Conservation (phyloP, 2,888 invertebrate species). For the Diplazon laetatorius region DNA sequence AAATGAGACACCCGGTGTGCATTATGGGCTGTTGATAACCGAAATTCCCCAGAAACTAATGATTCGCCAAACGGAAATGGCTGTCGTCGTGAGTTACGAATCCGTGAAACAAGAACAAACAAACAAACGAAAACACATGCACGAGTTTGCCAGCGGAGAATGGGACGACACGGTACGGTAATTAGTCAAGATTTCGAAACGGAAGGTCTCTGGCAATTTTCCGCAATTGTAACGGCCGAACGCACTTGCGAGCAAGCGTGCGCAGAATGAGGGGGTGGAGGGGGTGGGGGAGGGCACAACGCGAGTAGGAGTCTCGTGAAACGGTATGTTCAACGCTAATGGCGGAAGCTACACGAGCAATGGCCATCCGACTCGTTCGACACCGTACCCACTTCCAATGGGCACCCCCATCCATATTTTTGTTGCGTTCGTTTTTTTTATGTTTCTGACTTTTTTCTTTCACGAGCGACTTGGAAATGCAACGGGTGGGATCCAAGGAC, state of each 20-base stretch:
- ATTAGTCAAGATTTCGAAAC: slow-evolving; percentile 72
- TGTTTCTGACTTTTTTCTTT: neutral
- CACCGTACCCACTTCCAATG: neutral
- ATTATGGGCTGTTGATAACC: neutral
- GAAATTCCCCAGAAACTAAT: neutral
- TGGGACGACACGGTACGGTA: slow-evolving; percentile 57
- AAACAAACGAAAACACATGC: slow-evolving; percentile 20
- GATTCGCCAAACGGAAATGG: neutral
- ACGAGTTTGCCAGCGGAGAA: slow-evolving; percentile 6
- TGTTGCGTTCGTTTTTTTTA: neutral
- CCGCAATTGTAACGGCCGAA: slow-evolving; percentile 70
- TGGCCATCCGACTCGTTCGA: neutral
- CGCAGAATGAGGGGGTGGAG: too few species aligned
- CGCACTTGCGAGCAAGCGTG: slow-evolving; percentile 36
- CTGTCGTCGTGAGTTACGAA: neutral
- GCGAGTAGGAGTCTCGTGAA: slow-evolving; percentile 61
- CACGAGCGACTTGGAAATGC: neutral
- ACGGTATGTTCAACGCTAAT: slow-evolving; percentile 40
- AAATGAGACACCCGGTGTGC: too few species aligned
- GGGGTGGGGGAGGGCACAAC: too few species aligned
- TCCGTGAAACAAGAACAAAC: too few species aligned
- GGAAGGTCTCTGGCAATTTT: slow-evolving; percentile 69
- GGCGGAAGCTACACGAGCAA: slow-evolving; percentile 13
- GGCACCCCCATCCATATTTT: neutral
- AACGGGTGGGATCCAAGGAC: neutral